Evolutionary conservation across 2,113 vertebrate genomes (phyloP), one percentile per base, ranked within the genome.

Genomic region (Tricholaema leucomelas): DNA sequence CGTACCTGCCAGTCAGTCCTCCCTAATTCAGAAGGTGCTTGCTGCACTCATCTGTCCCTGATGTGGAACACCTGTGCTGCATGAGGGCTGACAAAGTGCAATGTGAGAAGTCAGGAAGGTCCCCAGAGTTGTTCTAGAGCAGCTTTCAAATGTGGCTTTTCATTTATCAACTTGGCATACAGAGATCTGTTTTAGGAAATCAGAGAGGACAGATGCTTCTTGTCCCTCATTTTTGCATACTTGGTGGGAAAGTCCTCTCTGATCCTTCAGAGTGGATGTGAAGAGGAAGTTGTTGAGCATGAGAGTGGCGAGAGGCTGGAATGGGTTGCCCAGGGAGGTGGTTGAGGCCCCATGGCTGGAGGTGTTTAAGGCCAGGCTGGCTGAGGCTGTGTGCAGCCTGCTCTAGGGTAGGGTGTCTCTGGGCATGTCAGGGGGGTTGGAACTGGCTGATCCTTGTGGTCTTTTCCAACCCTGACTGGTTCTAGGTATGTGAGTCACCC

Each of bases 51-150:
- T 15, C 63, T 2, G 0, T 28, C 59, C 36, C n/a, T 28, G 40
- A 4, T n/a, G 46, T 44, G 31, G 21, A 20, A 18, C 0, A 0
- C 20, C 58, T 16, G 12, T 1, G 4, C 40, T 38, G 40, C 0
- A 1, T 7, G 56, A 25, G 12, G 58, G 19, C 85, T 56, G 33
- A 17, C 52, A 71, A 28, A 16, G 25, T 25, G n/a, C 5, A 0
- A 13, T 14, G 33, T 30, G 48, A 31, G 27, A 56, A 5, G 2
- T 25, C 33, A 17, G 35, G 30, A 9, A 77, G 20, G n/a, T 25
- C 12, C 33, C 33, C 12, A 54, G 11, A 21, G 15, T 7, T 42
- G 27, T 23, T 20, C n/a, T 16, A 60, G 25, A 76, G 38, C 48
- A 73, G 42, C 55, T 90, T 65, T n/a, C 59, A 36, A 1, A 31